Evolutionary conservation across 2,888 invertebrate genomes (phyloP).

Genomic region (Myopa tessellatipennis): DNA sequence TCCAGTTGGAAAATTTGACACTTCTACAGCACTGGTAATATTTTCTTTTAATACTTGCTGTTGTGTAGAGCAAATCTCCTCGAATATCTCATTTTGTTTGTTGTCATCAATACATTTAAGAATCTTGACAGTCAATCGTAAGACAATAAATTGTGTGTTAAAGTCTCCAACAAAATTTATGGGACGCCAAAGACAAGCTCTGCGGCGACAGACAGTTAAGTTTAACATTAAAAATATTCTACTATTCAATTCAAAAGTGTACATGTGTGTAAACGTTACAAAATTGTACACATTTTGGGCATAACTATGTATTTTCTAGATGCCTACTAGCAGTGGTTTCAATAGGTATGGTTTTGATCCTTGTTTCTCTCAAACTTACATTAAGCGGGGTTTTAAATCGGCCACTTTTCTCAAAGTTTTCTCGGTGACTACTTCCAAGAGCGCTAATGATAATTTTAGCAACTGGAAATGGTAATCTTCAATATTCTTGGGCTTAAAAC

Average conservation of each 20-base stretch:
- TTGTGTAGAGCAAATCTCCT: slow-evolving; percentile 31
- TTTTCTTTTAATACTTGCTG: slow-evolving; percentile 31
- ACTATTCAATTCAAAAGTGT: no score
- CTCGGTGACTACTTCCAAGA: slow-evolving; percentile 45
- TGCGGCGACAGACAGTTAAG: slow-evolving; percentile 28
- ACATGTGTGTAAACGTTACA: neutral
- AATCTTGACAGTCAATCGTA: slow-evolving; percentile 48
- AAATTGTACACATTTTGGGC: neutral
- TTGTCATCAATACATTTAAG: slow-evolving; percentile 46
- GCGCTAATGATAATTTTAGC: slow-evolving; percentile 47
- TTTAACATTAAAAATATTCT: neutral
- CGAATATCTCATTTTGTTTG: slow-evolving; percentile 32
- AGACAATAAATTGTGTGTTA: slow-evolving; percentile 50
- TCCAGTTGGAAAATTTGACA: slow-evolving; percentile 37
- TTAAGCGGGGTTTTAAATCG: slow-evolving; percentile 45
- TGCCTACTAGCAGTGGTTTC: no score
- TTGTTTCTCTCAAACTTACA: slow-evolving; percentile 44
- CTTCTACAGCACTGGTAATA: slow-evolving; percentile 38
- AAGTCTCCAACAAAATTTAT: slow-evolving; percentile 52
- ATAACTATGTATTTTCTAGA: neutral
- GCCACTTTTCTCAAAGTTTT: slow-evolving; percentile 42
- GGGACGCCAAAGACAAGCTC: slow-evolving; percentile 52
- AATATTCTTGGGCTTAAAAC: slow-evolving; percentile 46
- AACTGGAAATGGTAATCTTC: slow-evolving; percentile 50
- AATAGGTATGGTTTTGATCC: no score